Evolutionary conservation across 2,888 invertebrate genomes (phyloP), one percentile per base, ranked within the genome.

Genomic region (Orchesellides sinensis): DNA sequence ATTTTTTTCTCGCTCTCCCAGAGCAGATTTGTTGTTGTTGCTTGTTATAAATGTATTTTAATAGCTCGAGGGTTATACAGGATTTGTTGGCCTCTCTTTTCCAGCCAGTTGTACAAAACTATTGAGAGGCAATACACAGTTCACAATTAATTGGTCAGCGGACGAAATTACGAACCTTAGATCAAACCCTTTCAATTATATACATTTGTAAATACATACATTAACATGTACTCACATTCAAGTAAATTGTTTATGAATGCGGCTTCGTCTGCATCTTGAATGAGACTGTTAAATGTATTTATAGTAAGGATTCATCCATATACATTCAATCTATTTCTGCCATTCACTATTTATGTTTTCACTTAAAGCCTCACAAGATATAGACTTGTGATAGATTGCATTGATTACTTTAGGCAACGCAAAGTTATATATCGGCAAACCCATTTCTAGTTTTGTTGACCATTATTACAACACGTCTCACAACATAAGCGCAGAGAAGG

Each of bases 371-470:
- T n/a, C 40, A 40, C 10, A 12, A 54, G n/a, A n/a, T n/a, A n/a
- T n/a, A n/a, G n/a, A n/a, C n/a, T n/a, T n/a, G n/a, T n/a, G 54
- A 54, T 54, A 54, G 54, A 54, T 35, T 45, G 21, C 65, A n/a
- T n/a, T 29, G 68, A 61, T 49, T 27, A 25, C 45, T 17, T 17
- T 14, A 17, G 25, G 49, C 27, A 68, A 45, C 17, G 68, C 68
- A 68, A 68, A 68, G 23, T 69, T 69, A n/a, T n/a, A n/a, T n/a
- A 69, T 69, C 54, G 54, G 54, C 69, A 69, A 69, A 54, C 29
- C 52, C 69, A 69, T 69, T 69, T 69, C 19, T 68, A 52, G 52
- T 52, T 52, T 23, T 52, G 69, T 69, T 69, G 69, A 69, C 69
- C 27, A 54, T 69, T 32, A 6, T 40, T 40, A 40, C 40, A n/a